Evolutionary conservation across 2,113 vertebrate species (phyloP).

Genomic region (Elachura formosa): DNA sequence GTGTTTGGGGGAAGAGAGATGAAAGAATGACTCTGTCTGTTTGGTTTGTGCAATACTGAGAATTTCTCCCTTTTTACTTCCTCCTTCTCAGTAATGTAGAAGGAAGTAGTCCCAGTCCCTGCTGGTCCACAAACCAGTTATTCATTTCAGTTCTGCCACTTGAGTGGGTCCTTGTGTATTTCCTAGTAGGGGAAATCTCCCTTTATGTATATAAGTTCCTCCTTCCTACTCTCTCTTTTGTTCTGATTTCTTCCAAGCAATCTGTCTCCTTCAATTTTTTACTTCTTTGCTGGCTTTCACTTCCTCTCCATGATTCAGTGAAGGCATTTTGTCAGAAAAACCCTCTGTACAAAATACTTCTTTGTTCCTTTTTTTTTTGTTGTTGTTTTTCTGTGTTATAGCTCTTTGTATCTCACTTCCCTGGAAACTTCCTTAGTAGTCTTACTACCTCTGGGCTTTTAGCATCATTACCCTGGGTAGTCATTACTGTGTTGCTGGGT

Average conservation of each 20-base stretch:
- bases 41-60: slow-evolving; percentile 27
- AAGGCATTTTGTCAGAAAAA: slow-evolving; percentile 26
- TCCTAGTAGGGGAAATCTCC: slow-evolving; percentile 19
- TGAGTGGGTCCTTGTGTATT: neutral
- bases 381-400: neutral
- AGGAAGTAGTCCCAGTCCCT: slow-evolving; percentile 8
- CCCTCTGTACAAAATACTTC: neutral
- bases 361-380: slow-evolving; percentile 11
- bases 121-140: slow-evolving; percentile 34
- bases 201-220: neutral
- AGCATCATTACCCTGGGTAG: neutral
- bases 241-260: slow-evolving; percentile 45
- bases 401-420: slow-evolving; percentile 14
- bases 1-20: neutral
- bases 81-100: neutral
- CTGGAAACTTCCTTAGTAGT: slow-evolving; percentile 37
- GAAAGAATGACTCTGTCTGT: neutral
- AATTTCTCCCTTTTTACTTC: slow-evolving; percentile 48
- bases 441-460: slow-evolving; percentile 21
- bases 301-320: slow-evolving; percentile 26
- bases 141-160: slow-evolving; percentile 20
- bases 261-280: slow-evolving; percentile 6
- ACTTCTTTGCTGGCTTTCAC: slow-evolving; percentile 41
- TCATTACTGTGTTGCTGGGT: neutral
- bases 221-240: slow-evolving; percentile 44